Conservation (phyloP, 2,888 invertebrate species). For the Axea sp. region DNA sequence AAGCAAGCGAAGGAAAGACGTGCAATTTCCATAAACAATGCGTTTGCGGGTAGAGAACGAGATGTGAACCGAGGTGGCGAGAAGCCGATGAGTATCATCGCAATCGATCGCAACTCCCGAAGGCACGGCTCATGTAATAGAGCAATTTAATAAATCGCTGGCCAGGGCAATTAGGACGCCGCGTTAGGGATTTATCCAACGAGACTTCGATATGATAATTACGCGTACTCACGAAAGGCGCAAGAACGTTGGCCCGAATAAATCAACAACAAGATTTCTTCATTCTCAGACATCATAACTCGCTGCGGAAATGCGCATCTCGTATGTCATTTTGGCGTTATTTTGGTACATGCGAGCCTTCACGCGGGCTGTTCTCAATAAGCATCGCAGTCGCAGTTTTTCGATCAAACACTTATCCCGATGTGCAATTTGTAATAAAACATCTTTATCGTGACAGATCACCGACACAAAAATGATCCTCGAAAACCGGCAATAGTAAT, state of each 20-base stretch:
- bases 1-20: slow-evolving; percentile 43
- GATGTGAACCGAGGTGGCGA: slow-evolving; percentile 36
- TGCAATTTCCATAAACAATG: slow-evolving; percentile 71
- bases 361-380: slow-evolving; percentile 18
- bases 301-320: slow-evolving; percentile 23
- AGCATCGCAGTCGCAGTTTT: slow-evolving; percentile 25
- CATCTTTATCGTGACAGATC: slow-evolving; percentile 15
- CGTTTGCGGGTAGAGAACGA: slow-evolving; percentile 44
- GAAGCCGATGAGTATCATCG: slow-evolving; percentile 44
- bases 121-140: slow-evolving; percentile 66
- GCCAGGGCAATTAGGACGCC: slow-evolving; percentile 68
- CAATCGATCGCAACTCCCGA: slow-evolving; percentile 41
- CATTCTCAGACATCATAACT: slow-evolving; percentile 43
- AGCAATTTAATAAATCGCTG: slow-evolving; percentile 73
- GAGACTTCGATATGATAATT: slow-evolving; percentile 70
- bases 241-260: slow-evolving; percentile 28
- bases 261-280: slow-evolving; percentile 39
- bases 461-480: slow-evolving; percentile 12
- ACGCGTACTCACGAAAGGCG: slow-evolving; percentile 47
- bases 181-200: slow-evolving; percentile 67
- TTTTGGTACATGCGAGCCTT: slow-evolving; percentile 20
- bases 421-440: slow-evolving; percentile 24
- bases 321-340: slow-evolving; percentile 22
- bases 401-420: slow-evolving; percentile 13
- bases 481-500: no score